Conservation (phyloP, 2,113 vertebrate species). For the Mus pahari region DNA sequence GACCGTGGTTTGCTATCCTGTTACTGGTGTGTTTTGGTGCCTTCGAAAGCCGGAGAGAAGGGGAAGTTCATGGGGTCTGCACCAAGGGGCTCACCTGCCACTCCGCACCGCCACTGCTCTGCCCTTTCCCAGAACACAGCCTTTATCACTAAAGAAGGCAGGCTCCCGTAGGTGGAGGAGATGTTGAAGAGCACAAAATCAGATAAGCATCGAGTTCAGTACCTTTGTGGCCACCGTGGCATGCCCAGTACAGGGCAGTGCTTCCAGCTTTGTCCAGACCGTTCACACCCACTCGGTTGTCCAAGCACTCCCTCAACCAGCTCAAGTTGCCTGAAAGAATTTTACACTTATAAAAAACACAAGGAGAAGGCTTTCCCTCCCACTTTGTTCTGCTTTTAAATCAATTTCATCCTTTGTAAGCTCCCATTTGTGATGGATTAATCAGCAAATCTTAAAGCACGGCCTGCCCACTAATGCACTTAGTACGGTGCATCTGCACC, state of each 20-base stretch:
- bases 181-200: not conserved
- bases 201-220: slow-evolving; percentile 20
- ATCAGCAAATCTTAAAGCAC: slow-evolving; percentile 65
- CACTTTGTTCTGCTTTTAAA: slow-evolving; percentile 36
- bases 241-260: slow-evolving; percentile 98
- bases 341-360: slow-evolving; percentile 57
- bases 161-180: not conserved
- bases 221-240: slow-evolving; percentile 98
- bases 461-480: slow-evolving; percentile 11
- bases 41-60: slow-evolving; percentile 15
- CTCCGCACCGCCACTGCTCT: not conserved
- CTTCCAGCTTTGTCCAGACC: slow-evolving; percentile 98
- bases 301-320: slow-evolving; percentile 98
- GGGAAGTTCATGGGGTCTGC: not conserved
- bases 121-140: not conserved
- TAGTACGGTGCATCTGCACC: slow-evolving; percentile 20
- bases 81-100: not conserved
- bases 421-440: slow-evolving; percentile 54
- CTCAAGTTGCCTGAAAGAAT: slow-evolving; percentile 93
- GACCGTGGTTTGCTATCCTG: not conserved
- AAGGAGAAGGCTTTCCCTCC: not conserved
- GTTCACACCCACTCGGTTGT: slow-evolving; percentile 96
- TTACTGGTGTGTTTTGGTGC: slow-evolving; percentile 3
- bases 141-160: not conserved
- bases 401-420: slow-evolving; percentile 31